Conservation (phyloP, 2,113 vertebrate species). For the Corythoichthys haematopterus region DNA sequence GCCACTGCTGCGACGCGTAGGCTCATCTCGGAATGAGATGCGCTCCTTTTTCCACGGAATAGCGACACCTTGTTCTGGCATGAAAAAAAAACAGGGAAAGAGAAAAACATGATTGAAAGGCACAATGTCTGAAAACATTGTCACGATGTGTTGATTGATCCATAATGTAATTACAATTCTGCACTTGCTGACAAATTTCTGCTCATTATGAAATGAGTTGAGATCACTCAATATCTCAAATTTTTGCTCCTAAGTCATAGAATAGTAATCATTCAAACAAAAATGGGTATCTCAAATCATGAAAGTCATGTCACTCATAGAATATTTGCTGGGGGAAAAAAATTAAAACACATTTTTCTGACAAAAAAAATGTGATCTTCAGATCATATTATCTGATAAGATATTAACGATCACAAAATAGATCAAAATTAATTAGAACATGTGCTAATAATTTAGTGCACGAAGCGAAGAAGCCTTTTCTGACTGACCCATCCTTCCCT, state of each 20-base stretch:
- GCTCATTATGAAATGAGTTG: background rate
- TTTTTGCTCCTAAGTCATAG: background rate
- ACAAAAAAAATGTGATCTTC: background rate
- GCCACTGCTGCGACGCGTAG: conserved; percentile 79
- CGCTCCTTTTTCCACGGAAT: conserved; percentile 73
- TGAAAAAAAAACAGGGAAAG: conserved; percentile 44
- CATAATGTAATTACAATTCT: background rate
- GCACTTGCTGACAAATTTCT: background rate
- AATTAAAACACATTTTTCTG: background rate
- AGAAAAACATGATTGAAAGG: conserved; percentile 20
- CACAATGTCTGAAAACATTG: background rate
- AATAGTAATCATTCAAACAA: background rate
- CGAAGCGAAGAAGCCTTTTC: background rate
- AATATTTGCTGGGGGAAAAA: no score
- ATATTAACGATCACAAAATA: background rate
- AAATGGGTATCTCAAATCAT: background rate
- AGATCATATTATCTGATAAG: background rate
- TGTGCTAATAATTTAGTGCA: conserved; percentile 49
- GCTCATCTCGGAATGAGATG: conserved; percentile 83
- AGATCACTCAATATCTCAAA: background rate
- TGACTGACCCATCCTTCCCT: background rate
- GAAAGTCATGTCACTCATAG: background rate
- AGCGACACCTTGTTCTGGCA: conserved; percentile 68
- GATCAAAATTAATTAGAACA: conserved; percentile 23
- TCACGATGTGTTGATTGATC: background rate